phyloP scores from a whole-genome alignment of 2,888 invertebrate genomes.

The Alcis repandata region DNA sequence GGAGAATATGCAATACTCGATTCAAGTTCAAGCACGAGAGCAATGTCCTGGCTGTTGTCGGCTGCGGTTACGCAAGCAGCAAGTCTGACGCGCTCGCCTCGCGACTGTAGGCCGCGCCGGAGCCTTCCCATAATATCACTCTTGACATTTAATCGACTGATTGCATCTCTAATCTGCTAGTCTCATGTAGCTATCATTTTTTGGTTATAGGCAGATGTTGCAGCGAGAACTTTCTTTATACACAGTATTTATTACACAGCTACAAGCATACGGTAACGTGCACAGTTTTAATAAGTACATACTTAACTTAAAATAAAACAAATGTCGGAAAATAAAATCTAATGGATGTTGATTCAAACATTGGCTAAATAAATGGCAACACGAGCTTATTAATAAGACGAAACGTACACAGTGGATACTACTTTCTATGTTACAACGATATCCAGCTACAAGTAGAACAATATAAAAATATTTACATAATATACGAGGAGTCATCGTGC shows the following conservation, averaged over 20 bases:
- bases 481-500: not conserved
- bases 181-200: not conserved
- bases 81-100: constrained; percentile 62
- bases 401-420: no score
- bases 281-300: no score
- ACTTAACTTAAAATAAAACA: no score
- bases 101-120: constrained; percentile 51
- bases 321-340: no score
- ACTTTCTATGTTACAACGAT: no score
- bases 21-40: constrained; percentile 79
- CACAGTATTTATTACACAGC: no score
- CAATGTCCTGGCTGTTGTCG: constrained; percentile 71
- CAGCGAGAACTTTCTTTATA: not conserved
- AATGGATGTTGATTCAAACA: no score
- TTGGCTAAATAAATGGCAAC: no score
- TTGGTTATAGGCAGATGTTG: not conserved
- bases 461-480: no score
- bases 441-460: no score
- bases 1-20: constrained; percentile 14
- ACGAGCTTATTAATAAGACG: no score
- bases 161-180: constrained; percentile 14
- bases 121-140: constrained; percentile 48
- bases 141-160: constrained; percentile 55
- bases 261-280: no score
- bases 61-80: constrained; percentile 68